Base-by-base conservation (phyloP, 2,888 invertebrate genomes). In the Charanyca ferruginea region DNA sequence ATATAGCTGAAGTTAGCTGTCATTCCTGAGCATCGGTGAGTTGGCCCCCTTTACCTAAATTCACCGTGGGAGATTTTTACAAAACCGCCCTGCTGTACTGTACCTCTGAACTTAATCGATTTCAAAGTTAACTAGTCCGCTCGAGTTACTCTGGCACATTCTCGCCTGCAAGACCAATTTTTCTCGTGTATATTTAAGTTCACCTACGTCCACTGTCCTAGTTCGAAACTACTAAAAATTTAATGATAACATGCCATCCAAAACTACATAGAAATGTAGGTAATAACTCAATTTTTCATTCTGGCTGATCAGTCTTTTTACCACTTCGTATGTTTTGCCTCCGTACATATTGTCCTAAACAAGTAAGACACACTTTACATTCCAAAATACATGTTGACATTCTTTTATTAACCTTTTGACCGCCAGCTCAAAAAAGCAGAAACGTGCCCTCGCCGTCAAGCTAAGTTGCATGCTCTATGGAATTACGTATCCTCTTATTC, bases 161-260 rank as follows among this genome's bases (percentile, higher is more conserved):
- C 23, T 22, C 49, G 75, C 55, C 45, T 69, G 18, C 62, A 55
- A 48, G 61, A 54, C 35, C 75, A 68, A 69, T 62, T 73, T 69
- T 69, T 73, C 62, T 62, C 48, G 41, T 75, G 69, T 72, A 52
- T 62, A 75, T 75, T 75, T 75, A 45, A 69, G 55, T 69, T 69
- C 42, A 62, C 20, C 53, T 67, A 51, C 49, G 51, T 63, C 69
- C 75, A 55, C 51, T 52, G 75, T 48, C 51, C 69, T 35, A 62
- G 61, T 69, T 72, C 55, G 44, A 55, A 55, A 45, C 28, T 23
- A 42, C 67, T 32, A 32, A 53, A 53, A 52, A 49, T 47, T 65
- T 52, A 38, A 35, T 58, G 73, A 73, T 73, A 70, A 66, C 70
- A 66, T 35, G n/a, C 41, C 57, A 47, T 16, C 9, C 28, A 18